A percentile compares a stretch with the other conserved stretches of the same genome.
Evolutionary conservation across 2,888 invertebrate genomes (phyloP).

Genomic region (Meghimatium bilineatum): DNA sequence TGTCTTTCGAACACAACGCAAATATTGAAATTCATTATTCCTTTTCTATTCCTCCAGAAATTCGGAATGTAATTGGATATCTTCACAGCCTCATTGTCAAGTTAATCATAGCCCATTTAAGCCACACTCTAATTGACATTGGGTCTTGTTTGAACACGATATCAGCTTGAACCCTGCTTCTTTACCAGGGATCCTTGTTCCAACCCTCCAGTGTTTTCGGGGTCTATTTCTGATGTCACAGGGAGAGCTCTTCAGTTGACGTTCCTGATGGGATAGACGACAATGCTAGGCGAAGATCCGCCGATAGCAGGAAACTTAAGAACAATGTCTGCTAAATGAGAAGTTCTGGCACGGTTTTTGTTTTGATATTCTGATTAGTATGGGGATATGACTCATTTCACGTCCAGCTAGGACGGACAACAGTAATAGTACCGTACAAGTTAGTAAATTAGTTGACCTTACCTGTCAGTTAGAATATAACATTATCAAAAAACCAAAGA

Average conservation of each 20-base stretch:
- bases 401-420: not conserved
- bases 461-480: too few species aligned
- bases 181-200: constrained; percentile 1
- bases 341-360: constrained; percentile 6
- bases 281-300: constrained; percentile 14
- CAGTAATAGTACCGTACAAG: not conserved
- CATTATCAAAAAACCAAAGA: too few species aligned
- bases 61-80: constrained; percentile 7
- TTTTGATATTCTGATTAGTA: constrained; percentile 23
- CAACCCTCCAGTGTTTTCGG: constrained; percentile 30
- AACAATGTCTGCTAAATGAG: constrained; percentile 43
- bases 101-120: constrained; percentile 47
- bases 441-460: too few species aligned
- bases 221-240: constrained; percentile 33
- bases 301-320: constrained; percentile 19
- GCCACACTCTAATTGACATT: constrained; percentile 37
- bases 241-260: constrained; percentile 37
- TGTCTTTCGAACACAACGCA: not conserved
- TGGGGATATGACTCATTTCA: not conserved
- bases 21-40: not conserved
- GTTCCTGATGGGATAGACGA: constrained; percentile 18
- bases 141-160: constrained; percentile 43
- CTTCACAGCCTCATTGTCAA: constrained; percentile 33
- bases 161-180: constrained; percentile 19
- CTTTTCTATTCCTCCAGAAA: not conserved